phyloP scores from a whole-genome alignment of 2,113 vertebrate genomes.

The Ariopsis seemanni region DNA sequence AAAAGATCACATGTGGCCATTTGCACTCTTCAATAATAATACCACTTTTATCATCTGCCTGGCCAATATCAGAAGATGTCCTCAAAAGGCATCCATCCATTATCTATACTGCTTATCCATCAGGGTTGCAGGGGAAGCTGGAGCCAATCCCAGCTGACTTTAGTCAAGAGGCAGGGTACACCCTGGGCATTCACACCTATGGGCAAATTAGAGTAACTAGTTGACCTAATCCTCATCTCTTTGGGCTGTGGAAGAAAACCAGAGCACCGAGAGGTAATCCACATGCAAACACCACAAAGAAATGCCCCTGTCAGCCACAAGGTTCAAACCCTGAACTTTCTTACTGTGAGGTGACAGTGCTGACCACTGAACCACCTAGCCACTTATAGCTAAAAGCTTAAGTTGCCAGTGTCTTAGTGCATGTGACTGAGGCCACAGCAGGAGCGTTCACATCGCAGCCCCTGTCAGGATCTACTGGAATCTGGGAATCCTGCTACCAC shows the following conservation, averaged over 20 bases:
- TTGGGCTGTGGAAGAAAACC: too few species aligned
- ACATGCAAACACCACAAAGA: neutral
- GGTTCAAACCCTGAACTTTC: neutral
- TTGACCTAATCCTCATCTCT: too few species aligned
- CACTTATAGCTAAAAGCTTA: neutral
- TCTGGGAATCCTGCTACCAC: too few species aligned
- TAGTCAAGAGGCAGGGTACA: too few species aligned
- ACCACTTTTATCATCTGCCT: neutral
- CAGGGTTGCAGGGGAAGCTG: too few species aligned
- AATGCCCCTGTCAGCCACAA: neutral
- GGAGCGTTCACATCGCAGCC: too few species aligned
- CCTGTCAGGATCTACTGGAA: too few species aligned
- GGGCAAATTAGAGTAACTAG: too few species aligned
- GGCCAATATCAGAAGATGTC: neutral
- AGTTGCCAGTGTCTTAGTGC: neutral
- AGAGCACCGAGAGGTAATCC: neutral
- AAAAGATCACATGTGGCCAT: neutral
- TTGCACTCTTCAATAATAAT: neutral
- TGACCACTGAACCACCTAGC: neutral
- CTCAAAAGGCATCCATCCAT: neutral
- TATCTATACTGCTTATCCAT: too few species aligned
- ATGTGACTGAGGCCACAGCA: too few species aligned
- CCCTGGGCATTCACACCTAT: too few species aligned
- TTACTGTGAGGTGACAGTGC: neutral
- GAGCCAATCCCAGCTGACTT: too few species aligned